These are phyloP conservation scores for Botia kubotai DNA, from an alignment of 2,797 vertebrate genomes.

Conservation along the genomic window DNA sequence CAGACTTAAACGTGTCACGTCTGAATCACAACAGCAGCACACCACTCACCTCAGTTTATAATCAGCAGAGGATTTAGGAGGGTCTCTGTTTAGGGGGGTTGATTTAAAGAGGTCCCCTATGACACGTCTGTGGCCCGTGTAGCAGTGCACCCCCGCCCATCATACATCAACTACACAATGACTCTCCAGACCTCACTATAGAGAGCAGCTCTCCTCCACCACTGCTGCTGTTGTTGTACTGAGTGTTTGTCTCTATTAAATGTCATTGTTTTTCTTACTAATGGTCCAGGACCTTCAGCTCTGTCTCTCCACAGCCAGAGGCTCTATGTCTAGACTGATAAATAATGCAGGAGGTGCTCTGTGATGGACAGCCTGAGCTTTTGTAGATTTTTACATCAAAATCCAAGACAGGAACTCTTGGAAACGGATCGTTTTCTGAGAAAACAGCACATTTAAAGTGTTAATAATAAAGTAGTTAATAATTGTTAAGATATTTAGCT, in stretches of 20 bases:
- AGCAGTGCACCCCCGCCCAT: conserved; percentile 47
- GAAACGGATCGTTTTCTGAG: conserved; percentile 10
- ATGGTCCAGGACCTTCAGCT: conserved; percentile 67
- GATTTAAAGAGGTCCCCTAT: conserved; percentile 65
- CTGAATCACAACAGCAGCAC: conserved; percentile 75
- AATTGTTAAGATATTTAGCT: background rate
- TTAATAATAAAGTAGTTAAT: no score
- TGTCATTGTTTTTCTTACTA: conserved; percentile 71
- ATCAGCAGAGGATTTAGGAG: conserved; percentile 22
- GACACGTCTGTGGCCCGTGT: conserved; percentile 62
- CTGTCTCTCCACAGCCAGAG: conserved; percentile 64
- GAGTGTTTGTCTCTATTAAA: conserved; percentile 60
- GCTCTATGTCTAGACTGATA: conserved; percentile 67
- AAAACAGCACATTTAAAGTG: background rate
- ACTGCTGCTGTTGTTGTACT: conserved; percentile 61
- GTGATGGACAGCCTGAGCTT: conserved; percentile 55
- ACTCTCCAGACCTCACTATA: conserved; percentile 59
- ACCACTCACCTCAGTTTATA: conserved; percentile 66
- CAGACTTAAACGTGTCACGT: conserved; percentile 61
- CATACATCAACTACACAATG: conserved; percentile 69
- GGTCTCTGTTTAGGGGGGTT: background rate
- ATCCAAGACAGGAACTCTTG: background rate
- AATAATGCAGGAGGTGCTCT: conserved; percentile 72
- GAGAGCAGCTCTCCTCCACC: conserved; percentile 63
- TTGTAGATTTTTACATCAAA: conserved; percentile 5